A percentile compares a stretch with the other conserved stretches of the same genome.
Conservation (phyloP, 2,888 invertebrate genomes). For the Halocaridina rubra region DNA sequence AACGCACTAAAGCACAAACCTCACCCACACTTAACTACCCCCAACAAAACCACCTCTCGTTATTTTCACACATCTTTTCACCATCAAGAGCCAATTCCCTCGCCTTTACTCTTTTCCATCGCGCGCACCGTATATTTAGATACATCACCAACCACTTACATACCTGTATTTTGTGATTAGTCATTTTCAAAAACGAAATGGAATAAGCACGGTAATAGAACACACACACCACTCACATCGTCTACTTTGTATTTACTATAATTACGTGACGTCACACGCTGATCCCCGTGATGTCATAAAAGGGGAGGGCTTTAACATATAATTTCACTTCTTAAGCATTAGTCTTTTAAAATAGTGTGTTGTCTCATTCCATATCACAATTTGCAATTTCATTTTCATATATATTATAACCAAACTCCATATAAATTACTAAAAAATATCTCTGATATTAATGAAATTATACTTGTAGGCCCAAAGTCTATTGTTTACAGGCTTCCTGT, state of each 20-base stretch:
- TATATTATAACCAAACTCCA: too few species aligned
- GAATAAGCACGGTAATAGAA: constrained; percentile 60
- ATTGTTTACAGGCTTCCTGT: too few species aligned
- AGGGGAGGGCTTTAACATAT: constrained; percentile 20
- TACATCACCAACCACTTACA: constrained; percentile 57
- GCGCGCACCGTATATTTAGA: constrained; percentile 54
- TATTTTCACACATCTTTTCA: constrained; percentile 59
- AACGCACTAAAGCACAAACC: not conserved
- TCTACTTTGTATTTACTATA: constrained; percentile 64
- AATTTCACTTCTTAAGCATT: not conserved
- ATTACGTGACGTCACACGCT: constrained; percentile 64
- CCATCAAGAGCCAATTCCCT: not conserved
- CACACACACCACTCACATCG: constrained; percentile 63
- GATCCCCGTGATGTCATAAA: constrained; percentile 61
- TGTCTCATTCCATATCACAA: too few species aligned
- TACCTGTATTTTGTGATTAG: constrained; percentile 64
- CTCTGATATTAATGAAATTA: too few species aligned
- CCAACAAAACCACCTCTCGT: constrained; percentile 33
- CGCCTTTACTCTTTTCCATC: not conserved
- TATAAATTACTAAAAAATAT: too few species aligned
- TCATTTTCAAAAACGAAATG: constrained; percentile 62
- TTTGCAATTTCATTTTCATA: too few species aligned
- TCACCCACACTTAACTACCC: not conserved
- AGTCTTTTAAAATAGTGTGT: not conserved
- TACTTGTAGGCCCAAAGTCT: too few species aligned